Evolutionary conservation across 2,797 vertebrate species (phyloP).

Genomic region (Acanthis flammea): DNA sequence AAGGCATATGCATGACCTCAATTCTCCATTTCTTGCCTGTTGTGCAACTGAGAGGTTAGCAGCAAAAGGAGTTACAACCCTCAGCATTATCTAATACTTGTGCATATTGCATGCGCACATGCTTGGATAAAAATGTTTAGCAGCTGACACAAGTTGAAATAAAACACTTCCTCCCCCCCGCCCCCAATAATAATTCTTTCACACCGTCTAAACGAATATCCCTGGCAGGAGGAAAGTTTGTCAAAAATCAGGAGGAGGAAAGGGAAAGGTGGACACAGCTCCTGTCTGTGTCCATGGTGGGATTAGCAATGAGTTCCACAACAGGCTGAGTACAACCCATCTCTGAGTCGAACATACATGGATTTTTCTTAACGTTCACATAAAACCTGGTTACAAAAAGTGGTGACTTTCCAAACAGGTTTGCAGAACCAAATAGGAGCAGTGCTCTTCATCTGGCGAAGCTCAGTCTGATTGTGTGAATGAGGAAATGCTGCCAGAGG

Average conservation of each 20-base stretch:
- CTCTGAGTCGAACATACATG: background rate
- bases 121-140: conserved; percentile 23
- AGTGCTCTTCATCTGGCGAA: fast-evolving
- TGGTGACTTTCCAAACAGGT: background rate
- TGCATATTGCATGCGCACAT: background rate
- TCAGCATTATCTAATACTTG: conserved; percentile 25
- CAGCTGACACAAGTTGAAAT: conserved; percentile 33
- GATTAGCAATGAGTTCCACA: background rate
- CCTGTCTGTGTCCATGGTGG: background rate
- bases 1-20: background rate
- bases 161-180: background rate
- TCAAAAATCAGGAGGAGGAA: background rate
- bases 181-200: background rate
- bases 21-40: conserved; percentile 28
- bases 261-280: background rate
- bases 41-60: conserved; percentile 26
- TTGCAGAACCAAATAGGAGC: background rate
- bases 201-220: background rate
- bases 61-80: background rate
- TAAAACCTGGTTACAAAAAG: background rate
- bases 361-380: background rate
- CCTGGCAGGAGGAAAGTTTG: conserved; percentile 1
- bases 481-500: background rate
- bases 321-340: background rate
- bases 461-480: fast-evolving